These are phyloP conservation scores for Catocala nupta DNA, from an alignment of 2,888 invertebrate genomes.

Conservation along the genomic window DNA sequence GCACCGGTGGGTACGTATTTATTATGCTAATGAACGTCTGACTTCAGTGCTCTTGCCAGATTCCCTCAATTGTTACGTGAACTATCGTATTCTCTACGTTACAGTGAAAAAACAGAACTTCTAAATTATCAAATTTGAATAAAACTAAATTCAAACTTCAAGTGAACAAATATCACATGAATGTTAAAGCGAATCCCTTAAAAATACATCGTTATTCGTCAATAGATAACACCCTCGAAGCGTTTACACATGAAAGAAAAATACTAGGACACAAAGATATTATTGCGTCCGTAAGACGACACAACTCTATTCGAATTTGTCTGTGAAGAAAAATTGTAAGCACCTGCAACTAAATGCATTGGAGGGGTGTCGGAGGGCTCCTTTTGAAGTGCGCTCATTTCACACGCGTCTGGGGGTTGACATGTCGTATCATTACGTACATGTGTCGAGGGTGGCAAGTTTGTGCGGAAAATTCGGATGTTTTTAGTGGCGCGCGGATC, in stretches of 20 bases:
- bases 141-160: background rate
- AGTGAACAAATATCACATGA: background rate
- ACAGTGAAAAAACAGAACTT: slow-evolving; percentile 20
- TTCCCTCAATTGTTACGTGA: slow-evolving; percentile 46
- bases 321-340: slow-evolving; percentile 81
- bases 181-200: slow-evolving; percentile 36
- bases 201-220: slow-evolving; percentile 58
- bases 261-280: slow-evolving; percentile 49
- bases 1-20: slow-evolving; percentile 60
- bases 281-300: slow-evolving; percentile 57
- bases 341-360: slow-evolving; percentile 85
- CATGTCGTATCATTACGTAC: slow-evolving; percentile 77
- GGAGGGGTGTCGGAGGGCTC: slow-evolving; percentile 54
- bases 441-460: slow-evolving; percentile 69
- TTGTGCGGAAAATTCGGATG: slow-evolving; percentile 60
- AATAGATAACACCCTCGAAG: slow-evolving; percentile 56
- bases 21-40: slow-evolving; percentile 79
- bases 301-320: slow-evolving; percentile 77
- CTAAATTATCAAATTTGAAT: slow-evolving; percentile 11
- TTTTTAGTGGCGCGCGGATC: slow-evolving; percentile 51
- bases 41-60: slow-evolving; percentile 52
- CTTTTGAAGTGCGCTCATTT: slow-evolving; percentile 82
- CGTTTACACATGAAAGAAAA: slow-evolving; percentile 58
- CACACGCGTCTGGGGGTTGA: slow-evolving; percentile 71
- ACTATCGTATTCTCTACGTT: slow-evolving; percentile 27